Conservation (phyloP, 2,888 invertebrate genomes). For the Tortrix viridana region DNA sequence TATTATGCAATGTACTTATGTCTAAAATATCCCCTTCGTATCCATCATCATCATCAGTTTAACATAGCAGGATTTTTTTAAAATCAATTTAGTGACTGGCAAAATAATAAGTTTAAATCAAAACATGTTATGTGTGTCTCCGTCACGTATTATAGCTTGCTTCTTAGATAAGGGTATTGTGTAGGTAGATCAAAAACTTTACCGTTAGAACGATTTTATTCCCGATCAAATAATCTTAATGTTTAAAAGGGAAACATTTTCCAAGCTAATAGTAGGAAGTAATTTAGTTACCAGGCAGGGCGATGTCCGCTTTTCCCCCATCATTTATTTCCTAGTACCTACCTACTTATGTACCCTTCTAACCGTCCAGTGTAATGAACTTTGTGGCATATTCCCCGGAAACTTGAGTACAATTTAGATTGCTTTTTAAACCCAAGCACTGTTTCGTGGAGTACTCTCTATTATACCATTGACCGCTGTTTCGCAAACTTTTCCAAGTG, state of each 20-base stretch:
- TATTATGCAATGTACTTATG: no score
- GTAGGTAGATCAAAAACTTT: background rate
- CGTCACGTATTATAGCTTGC: no score
- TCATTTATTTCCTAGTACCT: slow-evolving; percentile 64
- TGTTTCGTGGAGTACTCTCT: slow-evolving; percentile 53
- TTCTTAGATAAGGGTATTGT: no score
- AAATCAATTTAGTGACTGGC: no score
- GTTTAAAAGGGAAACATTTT: slow-evolving; percentile 53
- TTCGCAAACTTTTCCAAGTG: slow-evolving; percentile 53
- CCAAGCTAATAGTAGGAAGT: slow-evolving; percentile 67
- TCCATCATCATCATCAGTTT: no score
- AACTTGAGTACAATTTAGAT: slow-evolving; percentile 62
- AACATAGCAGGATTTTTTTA: no score
- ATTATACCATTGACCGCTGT: slow-evolving; percentile 54
- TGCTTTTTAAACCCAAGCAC: slow-evolving; percentile 49
- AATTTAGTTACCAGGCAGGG: slow-evolving; percentile 61
- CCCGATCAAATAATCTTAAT: slow-evolving; percentile 8
- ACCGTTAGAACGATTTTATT: slow-evolving; percentile 11
- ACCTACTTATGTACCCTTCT: slow-evolving; percentile 57
- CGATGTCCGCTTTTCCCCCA: slow-evolving; percentile 58
- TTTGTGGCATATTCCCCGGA: slow-evolving; percentile 59
- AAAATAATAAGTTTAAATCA: no score
- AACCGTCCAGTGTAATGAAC: slow-evolving; percentile 56
- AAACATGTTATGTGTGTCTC: no score
- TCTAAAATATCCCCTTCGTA: no score